These are phyloP conservation scores for Lymantria dispar DNA, from an alignment of 2,888 invertebrate species.

Conservation along the genomic window DNA sequence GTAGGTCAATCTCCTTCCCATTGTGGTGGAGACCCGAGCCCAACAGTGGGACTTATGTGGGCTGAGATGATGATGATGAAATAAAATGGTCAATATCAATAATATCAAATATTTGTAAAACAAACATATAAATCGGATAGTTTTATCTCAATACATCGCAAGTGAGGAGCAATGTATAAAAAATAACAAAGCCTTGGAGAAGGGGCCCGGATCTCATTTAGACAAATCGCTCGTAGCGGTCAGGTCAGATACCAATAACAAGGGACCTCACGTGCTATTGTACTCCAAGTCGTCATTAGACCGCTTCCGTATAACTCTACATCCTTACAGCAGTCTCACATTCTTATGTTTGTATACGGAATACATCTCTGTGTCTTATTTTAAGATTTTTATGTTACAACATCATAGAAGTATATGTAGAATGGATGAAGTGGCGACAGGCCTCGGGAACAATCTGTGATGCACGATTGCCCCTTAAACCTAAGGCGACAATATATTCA, in stretches of 20 bases:
- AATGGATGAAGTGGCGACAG: too few species aligned
- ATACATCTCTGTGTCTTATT: conserved; percentile 32
- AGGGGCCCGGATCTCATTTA: conserved; percentile 80
- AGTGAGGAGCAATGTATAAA: conserved; percentile 40
- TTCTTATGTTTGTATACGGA: conserved; percentile 39
- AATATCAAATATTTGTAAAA: conserved; percentile 13
- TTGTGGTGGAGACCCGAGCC: too few species aligned
- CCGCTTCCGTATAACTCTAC: conserved; percentile 64
- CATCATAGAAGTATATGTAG: too few species aligned
- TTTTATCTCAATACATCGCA: conserved; percentile 37
- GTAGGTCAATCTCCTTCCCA: too few species aligned
- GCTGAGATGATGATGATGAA: too few species aligned
- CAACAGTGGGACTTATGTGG: too few species aligned
- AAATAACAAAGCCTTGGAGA: conserved; percentile 65
- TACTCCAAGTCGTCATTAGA: conserved; percentile 76
- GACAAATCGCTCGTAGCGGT: conserved; percentile 81
- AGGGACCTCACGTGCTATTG: conserved; percentile 77
- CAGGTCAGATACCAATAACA: conserved; percentile 81
- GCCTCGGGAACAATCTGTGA: too few species aligned
- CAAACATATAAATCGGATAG: conserved; percentile 17
- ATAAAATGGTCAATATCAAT: too few species aligned
- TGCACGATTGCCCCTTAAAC: too few species aligned
- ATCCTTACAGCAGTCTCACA: conserved; percentile 35
- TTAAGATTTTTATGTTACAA: conserved; percentile 36
- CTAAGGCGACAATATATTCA: too few species aligned